These are phyloP conservation scores for Psittacus erithacus DNA, from an alignment of 2,113 vertebrate species.

Conservation along the genomic window DNA sequence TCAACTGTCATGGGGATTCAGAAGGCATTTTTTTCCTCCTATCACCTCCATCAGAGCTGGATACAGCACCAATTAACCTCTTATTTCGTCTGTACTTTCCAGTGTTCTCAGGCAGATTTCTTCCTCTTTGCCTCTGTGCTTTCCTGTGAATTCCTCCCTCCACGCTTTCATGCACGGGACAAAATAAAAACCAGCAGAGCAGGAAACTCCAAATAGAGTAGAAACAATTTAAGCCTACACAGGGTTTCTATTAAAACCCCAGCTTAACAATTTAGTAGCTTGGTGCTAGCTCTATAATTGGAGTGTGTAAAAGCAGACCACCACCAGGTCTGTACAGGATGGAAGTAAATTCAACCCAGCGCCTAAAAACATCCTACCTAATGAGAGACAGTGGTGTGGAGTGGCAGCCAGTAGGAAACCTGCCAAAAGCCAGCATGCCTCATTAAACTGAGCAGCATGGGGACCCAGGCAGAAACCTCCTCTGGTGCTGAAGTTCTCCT, in stretches of 20 bases:
- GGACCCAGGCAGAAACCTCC: not conserved
- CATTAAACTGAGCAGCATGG: not conserved
- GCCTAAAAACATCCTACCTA: not conserved
- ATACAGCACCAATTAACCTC: not conserved
- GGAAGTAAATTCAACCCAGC: not conserved
- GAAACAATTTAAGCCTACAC: slow-evolving; percentile 32
- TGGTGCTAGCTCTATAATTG: not conserved
- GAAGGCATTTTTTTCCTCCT: not conserved
- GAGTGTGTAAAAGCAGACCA: slow-evolving; percentile 23
- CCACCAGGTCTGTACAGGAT: not conserved
- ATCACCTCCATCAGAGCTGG: not conserved
- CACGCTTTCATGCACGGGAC: not conserved
- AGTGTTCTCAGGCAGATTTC: not conserved
- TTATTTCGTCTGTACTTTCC: not conserved
- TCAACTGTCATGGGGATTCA: not conserved
- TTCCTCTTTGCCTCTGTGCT: not conserved
- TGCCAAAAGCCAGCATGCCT: not conserved
- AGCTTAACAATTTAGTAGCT: slow-evolving; percentile 8
- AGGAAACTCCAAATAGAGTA: slow-evolving; percentile 42
- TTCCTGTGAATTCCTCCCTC: slow-evolving; percentile 7
- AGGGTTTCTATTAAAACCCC: slow-evolving; percentile 44
- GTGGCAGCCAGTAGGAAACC: not conserved
- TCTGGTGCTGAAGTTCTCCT: not conserved
- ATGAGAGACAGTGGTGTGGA: not conserved
- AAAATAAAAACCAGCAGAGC: slow-evolving; percentile 38